Evolutionary conservation across 1,140 invertebrate species (phyloP).

Genomic region (Drosophila bocqueti): DNA sequence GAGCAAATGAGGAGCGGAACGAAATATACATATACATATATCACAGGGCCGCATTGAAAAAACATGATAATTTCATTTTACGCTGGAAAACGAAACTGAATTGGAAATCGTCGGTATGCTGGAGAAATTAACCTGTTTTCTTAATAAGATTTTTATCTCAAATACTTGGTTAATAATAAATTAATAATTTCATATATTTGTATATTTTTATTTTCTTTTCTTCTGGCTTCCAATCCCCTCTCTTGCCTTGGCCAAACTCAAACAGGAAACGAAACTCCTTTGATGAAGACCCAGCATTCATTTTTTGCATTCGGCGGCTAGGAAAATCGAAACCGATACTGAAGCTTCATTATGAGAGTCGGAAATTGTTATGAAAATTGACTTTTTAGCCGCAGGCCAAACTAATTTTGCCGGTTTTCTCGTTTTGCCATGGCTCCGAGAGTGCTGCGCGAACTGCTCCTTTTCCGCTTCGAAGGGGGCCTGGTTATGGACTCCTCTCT

Average conservation of each 20-base stretch:
- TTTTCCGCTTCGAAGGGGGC: slow-evolving; percentile 24
- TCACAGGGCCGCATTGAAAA: neutral
- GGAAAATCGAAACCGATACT: slow-evolving; percentile 65
- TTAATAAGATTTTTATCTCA: neutral
- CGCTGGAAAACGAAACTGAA: neutral
- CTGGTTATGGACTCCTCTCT: slow-evolving; percentile 22
- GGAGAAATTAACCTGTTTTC: neutral
- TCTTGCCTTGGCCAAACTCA: neutral
- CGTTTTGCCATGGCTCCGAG: slow-evolving; percentile 16
- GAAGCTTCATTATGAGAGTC: slow-evolving; percentile 75
- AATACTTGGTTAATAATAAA: neutral
- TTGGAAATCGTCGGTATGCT: neutral
- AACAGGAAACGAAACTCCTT: slow-evolving; percentile 12
- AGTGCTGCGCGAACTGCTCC: slow-evolving; percentile 30
- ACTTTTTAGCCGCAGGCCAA: slow-evolving; percentile 73
- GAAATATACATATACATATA: neutral
- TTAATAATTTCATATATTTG: neutral
- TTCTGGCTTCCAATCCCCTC: neutral
- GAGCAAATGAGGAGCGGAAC: slow-evolving; percentile 31
- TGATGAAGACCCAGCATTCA: neutral
- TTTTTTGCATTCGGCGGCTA: slow-evolving; percentile 21
- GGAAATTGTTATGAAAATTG: slow-evolving; percentile 83
- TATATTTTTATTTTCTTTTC: too few species aligned
- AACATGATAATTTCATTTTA: neutral
- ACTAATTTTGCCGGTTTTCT: slow-evolving; percentile 70